phyloP scores from a whole-genome alignment of 2,888 invertebrate species.

The Tipula lateralis region DNA sequence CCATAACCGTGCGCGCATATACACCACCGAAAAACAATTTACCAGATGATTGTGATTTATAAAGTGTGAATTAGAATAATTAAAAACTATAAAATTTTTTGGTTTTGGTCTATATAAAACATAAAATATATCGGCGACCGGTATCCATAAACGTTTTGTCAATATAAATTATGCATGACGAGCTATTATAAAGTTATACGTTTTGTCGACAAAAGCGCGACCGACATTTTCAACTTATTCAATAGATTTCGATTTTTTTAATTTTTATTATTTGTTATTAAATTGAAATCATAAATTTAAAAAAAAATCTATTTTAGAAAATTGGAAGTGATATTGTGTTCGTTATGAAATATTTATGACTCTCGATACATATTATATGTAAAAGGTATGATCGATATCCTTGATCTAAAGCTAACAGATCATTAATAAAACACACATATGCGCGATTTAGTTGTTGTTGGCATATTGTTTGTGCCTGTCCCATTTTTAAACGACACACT shows the following conservation, averaged over 20 bases:
- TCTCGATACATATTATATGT: no score
- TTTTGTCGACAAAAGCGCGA: neutral
- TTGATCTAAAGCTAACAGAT: neutral
- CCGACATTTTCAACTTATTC: neutral
- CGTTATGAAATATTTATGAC: neutral
- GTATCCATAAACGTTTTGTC: neutral
- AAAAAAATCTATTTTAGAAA: neutral
- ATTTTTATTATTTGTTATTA: neutral
- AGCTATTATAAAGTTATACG: neutral
- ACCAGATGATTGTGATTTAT: slow-evolving; percentile 13
- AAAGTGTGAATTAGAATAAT: slow-evolving; percentile 24
- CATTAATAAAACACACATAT: neutral
- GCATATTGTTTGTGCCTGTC: neutral
- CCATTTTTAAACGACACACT: neutral
- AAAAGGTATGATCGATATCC: neutral
- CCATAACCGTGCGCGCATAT: neutral
- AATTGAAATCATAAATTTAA: neutral
- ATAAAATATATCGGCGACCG: neutral
- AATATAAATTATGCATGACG: neutral
- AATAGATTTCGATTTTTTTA: neutral
- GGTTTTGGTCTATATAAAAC: neutral
- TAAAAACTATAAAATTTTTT: neutral
- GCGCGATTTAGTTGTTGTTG: neutral
- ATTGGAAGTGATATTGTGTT: neutral
- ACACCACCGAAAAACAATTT: neutral